Evolutionary conservation across 2,888 invertebrate genomes (phyloP), one percentile per base, ranked within the genome.

Genomic region (Caenorhabditis drosophilae): DNA sequence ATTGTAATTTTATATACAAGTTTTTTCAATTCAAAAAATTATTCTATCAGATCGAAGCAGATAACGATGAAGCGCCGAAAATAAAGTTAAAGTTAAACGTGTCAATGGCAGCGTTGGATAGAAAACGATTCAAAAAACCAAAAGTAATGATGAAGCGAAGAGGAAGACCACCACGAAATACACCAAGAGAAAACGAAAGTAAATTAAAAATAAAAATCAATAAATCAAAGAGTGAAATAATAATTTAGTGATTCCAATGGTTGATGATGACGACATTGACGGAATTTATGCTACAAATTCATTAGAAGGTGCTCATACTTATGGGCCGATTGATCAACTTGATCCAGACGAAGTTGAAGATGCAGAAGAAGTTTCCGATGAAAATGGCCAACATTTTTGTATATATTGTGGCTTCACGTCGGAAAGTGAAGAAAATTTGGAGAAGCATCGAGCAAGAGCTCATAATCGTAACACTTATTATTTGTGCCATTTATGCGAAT

Each of bases 401-500:
- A 38, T 50, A 2, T 71, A 63, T 31, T 75, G 75, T 42, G 60
- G 69, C 26, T 69, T 61, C 26, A 51, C 62, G 12, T 55, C 66
- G 6, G 34, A 60, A n/a, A 57, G 40, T 16, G 70, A 70, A 9
- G 72, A 75, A 49, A 63, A 58, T 11, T 52, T 78, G 11, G 71
- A 74, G 40, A 70, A 70, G 31, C 89, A 89, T 80, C 84, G 87
- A 49, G 86, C 88, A 3, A 77, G 85, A 45, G 86, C 86, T 59
- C 88, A 89, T 81, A 86, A 87, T 16, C 86, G 87, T 75, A 88
- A 88, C 81, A 87, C 88, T 2, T 87, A 87, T 3, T 88, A 88
- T 73, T 86, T 87, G 75, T 89, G 89, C 82, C 87, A 87, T 34
- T 83, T 88, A 48, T 89, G 89, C 83, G 86, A 87, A n/a, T 89